Percentiles rank a stretch among this genome's conserved stretches.
Evolutionary conservation across 2,113 vertebrate genomes (phyloP).

Genomic region (Paralichthys olivaceus): DNA sequence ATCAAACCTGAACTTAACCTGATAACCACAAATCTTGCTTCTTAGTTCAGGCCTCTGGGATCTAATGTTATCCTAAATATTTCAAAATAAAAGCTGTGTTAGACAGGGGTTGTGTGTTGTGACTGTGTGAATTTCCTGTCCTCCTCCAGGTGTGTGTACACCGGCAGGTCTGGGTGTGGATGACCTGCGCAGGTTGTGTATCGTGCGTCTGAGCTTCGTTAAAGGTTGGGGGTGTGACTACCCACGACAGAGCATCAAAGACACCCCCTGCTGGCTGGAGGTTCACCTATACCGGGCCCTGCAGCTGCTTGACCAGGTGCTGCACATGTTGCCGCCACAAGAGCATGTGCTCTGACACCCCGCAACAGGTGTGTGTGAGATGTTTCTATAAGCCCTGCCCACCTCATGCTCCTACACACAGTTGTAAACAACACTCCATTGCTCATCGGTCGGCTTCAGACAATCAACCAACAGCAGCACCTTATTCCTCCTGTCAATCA

Average conservation of each 20-base stretch:
- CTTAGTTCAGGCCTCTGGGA: too few relatives aligned
- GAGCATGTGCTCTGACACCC: constrained; percentile 66
- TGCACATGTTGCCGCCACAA: constrained; percentile 83
- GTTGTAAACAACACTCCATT: not conserved
- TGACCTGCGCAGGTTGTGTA: constrained; percentile 83
- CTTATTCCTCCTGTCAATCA: constrained; percentile 14
- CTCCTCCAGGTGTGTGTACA: constrained; percentile 42
- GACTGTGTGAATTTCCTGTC: not conserved
- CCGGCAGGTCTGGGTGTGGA: constrained; percentile 84
- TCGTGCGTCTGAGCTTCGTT: constrained; percentile 85
- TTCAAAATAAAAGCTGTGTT: too few relatives aligned
- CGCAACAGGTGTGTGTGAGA: not conserved
- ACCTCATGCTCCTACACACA: not conserved
- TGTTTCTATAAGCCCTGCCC: constrained; percentile 1
- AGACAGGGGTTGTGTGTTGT: not conserved
- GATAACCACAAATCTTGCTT: too few relatives aligned
- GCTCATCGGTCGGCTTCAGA: constrained; percentile 6
- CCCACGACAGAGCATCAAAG: constrained; percentile 85
- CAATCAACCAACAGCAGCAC: constrained; percentile 20
- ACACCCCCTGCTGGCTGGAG: constrained; percentile 88
- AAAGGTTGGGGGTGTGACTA: constrained; percentile 89
- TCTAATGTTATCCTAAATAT: too few relatives aligned
- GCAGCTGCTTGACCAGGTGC: constrained; percentile 86
- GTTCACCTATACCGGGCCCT: constrained; percentile 85
- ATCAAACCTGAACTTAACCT: too few relatives aligned